These are phyloP conservation scores for Tonatia bakeri DNA, from an alignment of 2,113 vertebrate species.

Conservation along the genomic window DNA sequence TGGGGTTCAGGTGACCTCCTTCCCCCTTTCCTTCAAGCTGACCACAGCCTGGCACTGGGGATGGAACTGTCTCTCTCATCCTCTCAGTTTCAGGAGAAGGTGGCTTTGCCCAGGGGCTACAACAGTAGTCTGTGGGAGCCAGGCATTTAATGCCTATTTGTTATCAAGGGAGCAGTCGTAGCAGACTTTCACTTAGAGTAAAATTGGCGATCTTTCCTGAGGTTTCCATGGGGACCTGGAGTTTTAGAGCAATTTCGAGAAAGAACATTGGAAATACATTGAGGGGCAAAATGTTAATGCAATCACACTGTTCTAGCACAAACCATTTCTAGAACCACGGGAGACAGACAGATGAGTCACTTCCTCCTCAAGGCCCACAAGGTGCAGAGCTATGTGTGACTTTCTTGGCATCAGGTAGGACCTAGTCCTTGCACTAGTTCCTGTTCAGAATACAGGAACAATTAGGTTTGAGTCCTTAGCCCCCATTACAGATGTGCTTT, in stretches of 20 bases:
- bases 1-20: background rate
- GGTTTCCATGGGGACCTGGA: constrained; percentile 46
- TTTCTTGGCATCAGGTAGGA: background rate
- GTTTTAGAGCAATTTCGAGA: constrained; percentile 31
- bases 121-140: background rate
- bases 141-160: background rate
- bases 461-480: background rate
- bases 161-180: background rate
- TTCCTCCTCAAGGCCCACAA: background rate
- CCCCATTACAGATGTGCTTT: background rate
- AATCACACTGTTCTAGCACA: background rate
- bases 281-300: background rate
- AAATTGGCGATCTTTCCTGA: background rate
- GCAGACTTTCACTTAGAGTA: background rate
- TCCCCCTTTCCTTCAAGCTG: background rate
- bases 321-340: background rate
- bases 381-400: background rate
- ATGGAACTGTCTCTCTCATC: background rate
- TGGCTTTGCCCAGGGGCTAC: background rate
- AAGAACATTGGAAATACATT: constrained; percentile 16
- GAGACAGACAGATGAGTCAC: background rate
- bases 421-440: background rate
- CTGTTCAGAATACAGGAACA: background rate
- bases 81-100: background rate
- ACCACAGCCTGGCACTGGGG: background rate